A percentile compares a stretch with the other conserved stretches of the same genome.
Conservation (phyloP, 2,888 invertebrate genomes). For the Morpho achilles region DNA sequence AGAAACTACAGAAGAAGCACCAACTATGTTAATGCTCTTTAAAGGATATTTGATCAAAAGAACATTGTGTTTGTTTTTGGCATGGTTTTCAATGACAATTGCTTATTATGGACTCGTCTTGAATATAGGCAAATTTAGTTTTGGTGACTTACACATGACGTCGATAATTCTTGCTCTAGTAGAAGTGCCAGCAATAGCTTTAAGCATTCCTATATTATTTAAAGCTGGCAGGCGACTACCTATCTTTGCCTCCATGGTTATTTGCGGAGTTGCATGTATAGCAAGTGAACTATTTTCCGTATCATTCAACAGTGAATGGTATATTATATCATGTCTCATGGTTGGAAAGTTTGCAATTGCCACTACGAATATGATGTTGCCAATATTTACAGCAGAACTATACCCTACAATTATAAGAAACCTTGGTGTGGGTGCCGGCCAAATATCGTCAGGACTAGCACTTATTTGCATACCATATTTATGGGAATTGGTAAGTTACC, state of each 20-base stretch:
- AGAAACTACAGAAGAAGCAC: conserved; percentile 62
- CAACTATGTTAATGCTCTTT: conserved; percentile 82
- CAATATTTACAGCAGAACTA: conserved; percentile 85
- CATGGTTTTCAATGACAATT: conserved; percentile 89
- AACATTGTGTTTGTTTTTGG: conserved; percentile 84
- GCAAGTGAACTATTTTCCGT: conserved; percentile 77
- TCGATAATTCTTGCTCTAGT: conserved; percentile 86
- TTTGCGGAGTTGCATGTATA: conserved; percentile 85
- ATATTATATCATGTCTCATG: conserved; percentile 87
- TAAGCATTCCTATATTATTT: conserved; percentile 86
- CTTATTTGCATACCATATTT: conserved; percentile 88
- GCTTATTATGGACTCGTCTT: conserved; percentile 88
- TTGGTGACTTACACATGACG: conserved; percentile 86
- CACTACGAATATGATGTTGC: conserved; percentile 88
- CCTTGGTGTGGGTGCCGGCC: conserved; percentile 86
- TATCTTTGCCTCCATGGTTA: conserved; percentile 82
- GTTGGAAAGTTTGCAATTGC: conserved; percentile 89
- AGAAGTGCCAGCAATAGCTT: conserved; percentile 87
- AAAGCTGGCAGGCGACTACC: conserved; percentile 87
- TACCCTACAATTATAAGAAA: conserved; percentile 86
- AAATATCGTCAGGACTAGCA: conserved; percentile 86
- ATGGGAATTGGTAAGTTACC: conserved; percentile 83
- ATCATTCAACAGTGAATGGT: conserved; percentile 80
- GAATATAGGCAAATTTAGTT: conserved; percentile 85
- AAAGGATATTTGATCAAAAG: conserved; percentile 82